These are phyloP conservation scores for Chrysolina oricalcia DNA, from an alignment of 2,888 invertebrate species.

Conservation along the genomic window DNA sequence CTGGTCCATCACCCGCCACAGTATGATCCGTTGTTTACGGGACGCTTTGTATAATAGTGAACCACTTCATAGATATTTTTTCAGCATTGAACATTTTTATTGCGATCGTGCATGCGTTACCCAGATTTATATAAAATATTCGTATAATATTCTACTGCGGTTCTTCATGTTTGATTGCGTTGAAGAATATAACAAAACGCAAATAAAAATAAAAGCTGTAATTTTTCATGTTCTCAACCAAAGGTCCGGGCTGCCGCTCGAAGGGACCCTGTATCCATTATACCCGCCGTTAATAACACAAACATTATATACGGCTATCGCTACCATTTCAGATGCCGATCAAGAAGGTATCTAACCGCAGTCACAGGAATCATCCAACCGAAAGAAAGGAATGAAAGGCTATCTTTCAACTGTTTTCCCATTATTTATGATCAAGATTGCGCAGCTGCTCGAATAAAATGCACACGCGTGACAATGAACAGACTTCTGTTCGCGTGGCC, in stretches of 20 bases:
- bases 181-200: too few species aligned
- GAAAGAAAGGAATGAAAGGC: conserved; percentile 64
- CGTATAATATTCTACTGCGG: too few species aligned
- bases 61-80: too few species aligned
- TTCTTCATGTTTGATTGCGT: too few species aligned
- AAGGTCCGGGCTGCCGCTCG: background rate
- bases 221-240: background rate
- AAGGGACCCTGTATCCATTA: background rate
- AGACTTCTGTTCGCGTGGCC: conserved; percentile 55
- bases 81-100: too few species aligned
- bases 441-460: conserved; percentile 62
- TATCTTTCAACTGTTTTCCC: conserved; percentile 65
- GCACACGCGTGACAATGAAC: conserved; percentile 59
- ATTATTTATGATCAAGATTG: conserved; percentile 65
- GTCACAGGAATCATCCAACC: conserved; percentile 61
- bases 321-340: conserved; percentile 58
- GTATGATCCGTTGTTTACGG: too few species aligned
- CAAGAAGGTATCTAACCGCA: conserved; percentile 61
- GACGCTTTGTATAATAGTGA: too few species aligned
- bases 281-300: conserved; percentile 22
- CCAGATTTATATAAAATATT: too few species aligned
- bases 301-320: conserved; percentile 55
- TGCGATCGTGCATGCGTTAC: too few species aligned
- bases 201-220: too few species aligned
- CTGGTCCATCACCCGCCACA: too few species aligned